Conservation (phyloP, 2,797 vertebrate species). For the Moxostoma hubbsi region DNA sequence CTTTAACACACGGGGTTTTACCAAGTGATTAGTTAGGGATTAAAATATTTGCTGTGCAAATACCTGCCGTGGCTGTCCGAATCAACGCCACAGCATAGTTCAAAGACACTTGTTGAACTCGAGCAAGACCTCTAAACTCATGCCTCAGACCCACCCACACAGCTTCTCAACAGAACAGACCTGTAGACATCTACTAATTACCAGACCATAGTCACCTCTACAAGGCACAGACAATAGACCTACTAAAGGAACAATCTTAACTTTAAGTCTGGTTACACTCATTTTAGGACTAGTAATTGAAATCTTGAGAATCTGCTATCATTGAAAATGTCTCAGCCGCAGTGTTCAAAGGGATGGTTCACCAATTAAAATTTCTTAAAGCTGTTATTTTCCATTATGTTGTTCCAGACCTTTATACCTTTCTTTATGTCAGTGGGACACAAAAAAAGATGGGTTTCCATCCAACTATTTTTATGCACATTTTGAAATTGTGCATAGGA, state of each 20-base stretch:
- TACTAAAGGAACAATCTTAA: constrained; percentile 4
- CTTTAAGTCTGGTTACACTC: not conserved
- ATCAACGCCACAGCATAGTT: constrained; percentile 74
- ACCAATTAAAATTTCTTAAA: no score
- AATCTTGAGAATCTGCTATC: not conserved
- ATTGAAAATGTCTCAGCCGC: not conserved
- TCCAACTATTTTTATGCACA: no score
- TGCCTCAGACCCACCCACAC: constrained; percentile 71
- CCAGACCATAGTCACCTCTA: constrained; percentile 5
- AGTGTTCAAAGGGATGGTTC: not conserved
- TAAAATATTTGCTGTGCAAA: constrained; percentile 99
- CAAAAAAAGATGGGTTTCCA: no score
- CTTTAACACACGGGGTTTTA: constrained; percentile 82
- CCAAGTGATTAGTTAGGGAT: constrained; percentile 99
- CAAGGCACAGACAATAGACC: not conserved
- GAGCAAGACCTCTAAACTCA: constrained; percentile 73
- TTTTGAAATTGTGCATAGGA: no score
- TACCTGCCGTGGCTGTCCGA: constrained; percentile 90
- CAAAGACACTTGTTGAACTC: constrained; percentile 76
- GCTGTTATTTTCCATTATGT: not conserved
- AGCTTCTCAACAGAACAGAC: constrained; percentile 23
- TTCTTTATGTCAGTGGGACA: no score
- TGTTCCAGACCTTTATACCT: not conserved
- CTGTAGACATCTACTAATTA: constrained; percentile 31
- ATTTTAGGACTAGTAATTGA: not conserved